A percentile compares a stretch with the other conserved stretches of the same genome.
These are phyloP conservation scores for Epistrophe grossulariae DNA, from an alignment of 2,888 invertebrate species.

Conservation along the genomic window DNA sequence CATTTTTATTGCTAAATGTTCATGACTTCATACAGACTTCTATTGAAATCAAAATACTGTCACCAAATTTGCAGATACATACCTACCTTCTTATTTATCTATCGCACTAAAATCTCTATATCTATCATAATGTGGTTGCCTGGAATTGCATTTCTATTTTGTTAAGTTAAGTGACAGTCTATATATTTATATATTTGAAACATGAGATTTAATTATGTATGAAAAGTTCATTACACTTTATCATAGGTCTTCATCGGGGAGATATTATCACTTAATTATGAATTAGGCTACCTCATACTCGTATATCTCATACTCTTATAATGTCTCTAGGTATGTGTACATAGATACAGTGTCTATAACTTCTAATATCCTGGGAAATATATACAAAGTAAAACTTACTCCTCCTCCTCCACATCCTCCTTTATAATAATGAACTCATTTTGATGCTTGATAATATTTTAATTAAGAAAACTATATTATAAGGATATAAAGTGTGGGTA, in stretches of 20 bases:
- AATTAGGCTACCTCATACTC: slow-evolving; percentile 11
- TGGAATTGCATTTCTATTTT: not conserved
- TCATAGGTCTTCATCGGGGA: slow-evolving; percentile 59
- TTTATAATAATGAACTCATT: slow-evolving; percentile 41
- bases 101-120: not conserved
- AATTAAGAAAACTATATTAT: slow-evolving; percentile 61
- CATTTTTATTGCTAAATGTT: no score
- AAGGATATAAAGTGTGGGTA: not conserved
- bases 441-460: slow-evolving; percentile 72
- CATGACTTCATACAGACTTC: no score
- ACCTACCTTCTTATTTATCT: no score
- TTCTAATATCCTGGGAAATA: slow-evolving; percentile 56
- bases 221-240: slow-evolving; percentile 63
- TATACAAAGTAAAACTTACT: slow-evolving; percentile 14
- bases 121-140: not conserved
- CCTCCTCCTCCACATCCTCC: not conserved
- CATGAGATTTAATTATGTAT: slow-evolving; percentile 57
- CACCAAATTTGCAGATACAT: not conserved
- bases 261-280: slow-evolving; percentile 70
- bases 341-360: slow-evolving; percentile 8
- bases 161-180: not conserved
- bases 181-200: slow-evolving; percentile 27
- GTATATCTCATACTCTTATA: not conserved
- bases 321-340: not conserved
- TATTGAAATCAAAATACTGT: no score